Percentiles rank a stretch among this genome's conserved stretches.
Conservation (phyloP, 1,140 invertebrate genomes). For the Spodoptera frugiperda region DNA sequence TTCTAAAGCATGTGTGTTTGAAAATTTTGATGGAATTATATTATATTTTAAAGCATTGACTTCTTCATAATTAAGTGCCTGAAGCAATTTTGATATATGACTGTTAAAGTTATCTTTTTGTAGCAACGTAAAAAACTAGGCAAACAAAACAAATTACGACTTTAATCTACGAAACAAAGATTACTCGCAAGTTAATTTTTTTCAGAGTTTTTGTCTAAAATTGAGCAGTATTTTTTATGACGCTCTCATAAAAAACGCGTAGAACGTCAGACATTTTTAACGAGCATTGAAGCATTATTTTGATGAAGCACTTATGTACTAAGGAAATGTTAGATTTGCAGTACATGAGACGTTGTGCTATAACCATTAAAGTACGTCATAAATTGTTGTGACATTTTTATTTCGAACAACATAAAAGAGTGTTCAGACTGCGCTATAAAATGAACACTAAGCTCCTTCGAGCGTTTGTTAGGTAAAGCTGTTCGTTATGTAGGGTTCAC, state of each 20-base stretch:
- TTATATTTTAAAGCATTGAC: no score
- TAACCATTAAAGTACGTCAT: not conserved
- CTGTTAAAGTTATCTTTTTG: no score
- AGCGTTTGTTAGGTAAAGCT: conserved; percentile 3
- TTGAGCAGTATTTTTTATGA: not conserved
- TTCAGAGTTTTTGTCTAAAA: not conserved
- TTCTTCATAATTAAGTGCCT: no score
- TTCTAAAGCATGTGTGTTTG: no score
- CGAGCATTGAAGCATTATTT: not conserved
- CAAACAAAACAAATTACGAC: no score
- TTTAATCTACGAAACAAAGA: not conserved
- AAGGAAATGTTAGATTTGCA: conserved; percentile 1
- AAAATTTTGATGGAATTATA: no score
- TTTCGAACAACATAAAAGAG: not conserved
- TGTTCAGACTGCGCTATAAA: not conserved
- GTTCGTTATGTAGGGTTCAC: not conserved
- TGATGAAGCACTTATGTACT: conserved; percentile 1
- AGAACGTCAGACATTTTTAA: not conserved
- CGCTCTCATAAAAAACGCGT: not conserved
- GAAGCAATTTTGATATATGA: no score
- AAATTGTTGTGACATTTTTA: conserved; percentile 1
- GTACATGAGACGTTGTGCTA: not conserved
- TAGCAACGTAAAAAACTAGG: no score
- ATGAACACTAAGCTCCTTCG: conserved; percentile 8
- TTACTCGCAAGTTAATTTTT: not conserved